phyloP scores from a whole-genome alignment of 1,140 invertebrate genomes.

The Melipona quadrifasciata region DNA sequence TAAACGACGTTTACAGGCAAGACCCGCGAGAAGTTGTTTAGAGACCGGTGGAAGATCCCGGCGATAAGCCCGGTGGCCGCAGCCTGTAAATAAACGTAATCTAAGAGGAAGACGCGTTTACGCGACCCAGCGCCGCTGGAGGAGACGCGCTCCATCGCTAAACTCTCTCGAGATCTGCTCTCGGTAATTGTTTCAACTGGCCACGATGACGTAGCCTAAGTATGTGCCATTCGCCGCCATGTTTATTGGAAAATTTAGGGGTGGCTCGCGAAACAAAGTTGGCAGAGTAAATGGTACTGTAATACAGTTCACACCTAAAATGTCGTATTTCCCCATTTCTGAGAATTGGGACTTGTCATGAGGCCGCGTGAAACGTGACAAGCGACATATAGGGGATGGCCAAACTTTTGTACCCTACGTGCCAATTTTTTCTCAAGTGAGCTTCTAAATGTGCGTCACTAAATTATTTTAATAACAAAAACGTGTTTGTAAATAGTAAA shows the following conservation, averaged over 20 bases:
- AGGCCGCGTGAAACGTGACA: too few species aligned
- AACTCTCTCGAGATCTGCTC: constrained; percentile 29
- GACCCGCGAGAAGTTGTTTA: constrained; percentile 40
- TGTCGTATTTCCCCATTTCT: too few species aligned
- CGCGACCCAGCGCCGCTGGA: not conserved
- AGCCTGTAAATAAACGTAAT: constrained; percentile 58
- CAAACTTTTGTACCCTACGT: too few species aligned
- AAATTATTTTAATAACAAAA: too few species aligned
- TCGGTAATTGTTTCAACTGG: constrained; percentile 34
- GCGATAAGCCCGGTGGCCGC: constrained; percentile 37
- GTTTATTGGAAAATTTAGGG: constrained; percentile 25
- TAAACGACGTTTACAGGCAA: constrained; percentile 48
- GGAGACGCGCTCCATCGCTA: not conserved
- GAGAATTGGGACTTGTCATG: too few species aligned
- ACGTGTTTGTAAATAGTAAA: too few species aligned
- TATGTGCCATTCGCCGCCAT: not conserved
- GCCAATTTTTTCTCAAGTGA: too few species aligned
- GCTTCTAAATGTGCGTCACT: too few species aligned
- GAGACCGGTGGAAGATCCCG: constrained; percentile 41
- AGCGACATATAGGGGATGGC: too few species aligned
- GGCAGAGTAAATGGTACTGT: not conserved
- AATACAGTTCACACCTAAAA: too few species aligned
- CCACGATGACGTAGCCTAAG: not conserved
- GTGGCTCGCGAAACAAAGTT: not conserved
- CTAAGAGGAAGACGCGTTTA: constrained; percentile 18